Base-by-base conservation (phyloP, 2,113 vertebrate species). In the Girardinichthys multiradiatus region DNA sequence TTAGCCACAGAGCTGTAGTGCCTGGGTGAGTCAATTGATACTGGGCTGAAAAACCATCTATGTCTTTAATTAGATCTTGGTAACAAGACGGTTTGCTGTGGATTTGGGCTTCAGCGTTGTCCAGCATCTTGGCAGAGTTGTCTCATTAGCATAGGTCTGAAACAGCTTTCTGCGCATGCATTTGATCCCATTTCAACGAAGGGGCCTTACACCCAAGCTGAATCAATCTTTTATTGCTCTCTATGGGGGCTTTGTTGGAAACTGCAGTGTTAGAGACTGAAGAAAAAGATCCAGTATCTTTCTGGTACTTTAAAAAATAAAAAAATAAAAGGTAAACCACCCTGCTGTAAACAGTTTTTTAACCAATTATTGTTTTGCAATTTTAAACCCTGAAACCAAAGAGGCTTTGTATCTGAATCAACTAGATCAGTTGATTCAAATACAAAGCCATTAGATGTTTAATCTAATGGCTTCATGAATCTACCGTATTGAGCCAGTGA, bases 81-180 rank as follows among this genome's bases (percentile, higher is more conserved):
- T 24, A 61, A 64, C 31, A 62, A 68, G 39, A 70, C 45, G 80
- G 77, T 79, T 57, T 72, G 21, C 48, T 13, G 59, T 76, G 13
- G 33, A 35, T 79, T 85, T 58, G 70, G 69, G 65, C 30, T 57
- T 74, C 66, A 65, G 11, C 74, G 19, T 67, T 14, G 2, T 76
- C 67, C 74, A 74, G 54, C 79, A 35, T 72, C 57, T 82, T 91
- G 88, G 87, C 88, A 81, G 68, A 12, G 59, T 30, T 57, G n/a
- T 64, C 83, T 86, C 74, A 92, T 92, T 91, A 87, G 76, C 85
- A 87, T 35, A 80, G 69, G 19, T 80, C 82, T 86, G 42, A 84
- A 86, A 77, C 72, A 45, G 85, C 68, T 65, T 63, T 77, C 74
- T 70, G 60, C 82, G 88, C 68, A 48, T 83, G 60, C 62, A 68